Base-by-base conservation (phyloP, 2,113 vertebrate species). In the Catharus bicknelli region DNA sequence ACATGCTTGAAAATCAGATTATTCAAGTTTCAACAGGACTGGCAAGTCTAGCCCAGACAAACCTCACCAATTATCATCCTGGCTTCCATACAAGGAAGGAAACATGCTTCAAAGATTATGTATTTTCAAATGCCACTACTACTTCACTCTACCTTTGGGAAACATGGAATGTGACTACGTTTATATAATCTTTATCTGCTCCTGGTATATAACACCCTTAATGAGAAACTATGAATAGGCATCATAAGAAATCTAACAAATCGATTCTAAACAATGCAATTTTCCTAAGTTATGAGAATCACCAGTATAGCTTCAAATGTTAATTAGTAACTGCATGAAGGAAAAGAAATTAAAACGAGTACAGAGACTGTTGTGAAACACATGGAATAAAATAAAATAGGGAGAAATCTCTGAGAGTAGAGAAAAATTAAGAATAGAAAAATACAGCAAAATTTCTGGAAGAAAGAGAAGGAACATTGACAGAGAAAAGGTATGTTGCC, bases 21-120 rank as follows among this genome's bases (percentile, higher is more conserved):
- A 62, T 64, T 88, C 95, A 91, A 83, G 94, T 95, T 86, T 43
- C 75, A 92, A 95, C 93, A 90, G 16, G 84, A 85, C n/a, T 55
- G 40, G 38, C n/a, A 67, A 68, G 21, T 72, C 78, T 59, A 83
- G 86, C 47, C 91, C 88, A 88, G 78, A 70, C 89, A 92, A 83
- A 84, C 17, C 38, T 30, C 67, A 50, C 22, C 0, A 0, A 14
- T n/a, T 25, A 84, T 64, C 59, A 45, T 43, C 61, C 55, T 89
- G 70, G 40, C 64, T 88, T 51, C 17, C 55, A 74, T 16, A 59
- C 30, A 67, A 40, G 11, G n/a, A 86, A 83, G 59, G 59, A 83
- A 89, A 53, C 17, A 70, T 0, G 0, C 64, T 83, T 79, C 43
- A 63, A 91, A 70, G 43, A 77, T 51, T 6, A 5, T 9, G 17